phyloP scores from a whole-genome alignment of 2,113 vertebrate species.

The Thalassoma bifasciatum region DNA sequence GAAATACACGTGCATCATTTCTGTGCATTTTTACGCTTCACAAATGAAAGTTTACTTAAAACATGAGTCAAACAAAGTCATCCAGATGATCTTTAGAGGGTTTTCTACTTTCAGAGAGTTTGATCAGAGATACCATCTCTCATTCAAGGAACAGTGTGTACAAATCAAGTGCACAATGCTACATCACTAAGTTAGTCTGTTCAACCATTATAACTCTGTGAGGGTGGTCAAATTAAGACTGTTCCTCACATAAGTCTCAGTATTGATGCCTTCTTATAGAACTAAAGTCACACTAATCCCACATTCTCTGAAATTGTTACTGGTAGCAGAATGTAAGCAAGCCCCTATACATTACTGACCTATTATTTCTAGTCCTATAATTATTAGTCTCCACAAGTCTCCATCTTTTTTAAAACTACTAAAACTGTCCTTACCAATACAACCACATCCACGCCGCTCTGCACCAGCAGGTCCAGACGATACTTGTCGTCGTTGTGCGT shows the following conservation, averaged over 20 bases:
- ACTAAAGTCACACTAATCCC: too few species aligned
- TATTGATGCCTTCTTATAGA: neutral
- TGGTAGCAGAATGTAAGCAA: neutral
- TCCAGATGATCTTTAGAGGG: too few species aligned
- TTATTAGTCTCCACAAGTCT: neutral
- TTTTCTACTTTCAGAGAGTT: too few species aligned
- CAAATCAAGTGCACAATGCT: neutral
- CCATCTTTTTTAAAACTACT: neutral
- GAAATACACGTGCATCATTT: neutral
- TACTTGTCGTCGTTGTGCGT: constrained; percentile 96
- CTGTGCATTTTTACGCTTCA: neutral
- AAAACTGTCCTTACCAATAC: constrained; percentile 87
- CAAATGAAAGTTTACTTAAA: neutral
- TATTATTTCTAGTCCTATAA: too few species aligned
- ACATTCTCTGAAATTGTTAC: neutral
- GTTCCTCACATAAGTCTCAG: neutral
- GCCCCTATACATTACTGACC: too few species aligned
- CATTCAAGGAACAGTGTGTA: too few species aligned
- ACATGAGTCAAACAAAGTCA: neutral
- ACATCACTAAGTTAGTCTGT: neutral
- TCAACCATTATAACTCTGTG: neutral
- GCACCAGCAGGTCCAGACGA: constrained; percentile 92
- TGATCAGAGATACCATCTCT: too few species aligned
- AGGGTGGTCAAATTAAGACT: neutral
- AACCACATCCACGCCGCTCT: constrained; percentile 92